Conservation (phyloP, 64 coral and sea anemone genomes). For the Cladopsammia gracilis region DNA sequence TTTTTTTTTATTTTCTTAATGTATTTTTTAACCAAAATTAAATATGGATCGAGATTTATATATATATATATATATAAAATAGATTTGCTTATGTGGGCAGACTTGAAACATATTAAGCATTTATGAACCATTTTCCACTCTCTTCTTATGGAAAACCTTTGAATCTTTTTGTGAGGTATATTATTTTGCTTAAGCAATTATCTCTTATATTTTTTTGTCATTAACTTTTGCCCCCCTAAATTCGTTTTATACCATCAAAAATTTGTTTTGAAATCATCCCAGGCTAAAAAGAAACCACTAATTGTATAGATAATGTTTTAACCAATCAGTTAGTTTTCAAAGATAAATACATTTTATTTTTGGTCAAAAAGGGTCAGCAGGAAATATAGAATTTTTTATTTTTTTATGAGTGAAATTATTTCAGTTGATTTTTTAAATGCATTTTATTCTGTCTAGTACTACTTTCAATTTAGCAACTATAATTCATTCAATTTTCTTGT, state of each 20-base stretch:
- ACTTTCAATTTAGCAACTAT: no score
- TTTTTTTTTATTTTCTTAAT: background rate
- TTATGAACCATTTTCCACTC: background rate
- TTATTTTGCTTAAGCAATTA: conserved; percentile 2
- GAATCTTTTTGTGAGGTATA: background rate
- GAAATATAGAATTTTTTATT: background rate
- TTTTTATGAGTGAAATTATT: background rate
- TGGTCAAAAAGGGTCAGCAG: background rate
- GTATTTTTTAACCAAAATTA: background rate
- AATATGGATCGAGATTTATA: background rate
- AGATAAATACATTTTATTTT: background rate
- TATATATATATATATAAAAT: no score
- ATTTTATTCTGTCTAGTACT: background rate
- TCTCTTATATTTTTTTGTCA: background rate
- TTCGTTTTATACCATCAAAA: background rate
- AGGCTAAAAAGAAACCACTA: background rate
- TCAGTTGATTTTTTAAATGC: background rate
- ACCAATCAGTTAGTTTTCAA: background rate
- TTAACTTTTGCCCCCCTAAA: conserved; percentile 23
- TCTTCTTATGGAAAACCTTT: conserved; percentile 16
- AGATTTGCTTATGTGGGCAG: no score
- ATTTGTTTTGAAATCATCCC: conserved; percentile 31
- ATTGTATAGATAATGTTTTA: background rate
- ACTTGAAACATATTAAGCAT: background rate
- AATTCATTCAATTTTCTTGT: background rate